Evolutionary conservation across 2,888 invertebrate species (phyloP), one percentile per base, ranked within the genome.

Genomic region (Hermaeophaga mercurialis): DNA sequence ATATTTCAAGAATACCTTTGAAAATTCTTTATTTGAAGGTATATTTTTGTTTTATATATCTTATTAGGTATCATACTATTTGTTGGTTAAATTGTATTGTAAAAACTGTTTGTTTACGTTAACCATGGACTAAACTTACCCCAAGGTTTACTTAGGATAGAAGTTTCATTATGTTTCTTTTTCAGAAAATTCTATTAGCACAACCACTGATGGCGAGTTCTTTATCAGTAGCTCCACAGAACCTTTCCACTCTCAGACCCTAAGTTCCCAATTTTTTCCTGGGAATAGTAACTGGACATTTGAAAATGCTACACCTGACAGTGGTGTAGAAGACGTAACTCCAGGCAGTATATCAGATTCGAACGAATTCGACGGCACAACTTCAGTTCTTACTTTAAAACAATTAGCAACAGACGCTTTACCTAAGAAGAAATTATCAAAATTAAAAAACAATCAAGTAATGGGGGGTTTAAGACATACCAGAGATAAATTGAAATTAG

Each of bases 391-490:
- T 31, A 62, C 70, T 19, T 65, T 77, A 41, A 76, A 74, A 63
- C 64, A 65, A 39, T 59, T 78, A 54, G 74, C 77, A 2, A 66
- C 72, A 2, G 66, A 70, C 7, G 73, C 67, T 8, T 66, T 71
- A 6, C 73, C 75, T 48, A 69, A 68, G 61, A 70, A 58, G 31
- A 65, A 63, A 28, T 50, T 33, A 9, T 22, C n/a, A 44, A 68
- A 70, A 57, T 39, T 65, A 28, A 66, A 48, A 63, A 68, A 39
- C 55, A 65, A 62, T 39, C 67, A 72, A 33, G 63, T 66, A 18
- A 76, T 90, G 6, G 90, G 90, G 15, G 89, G 89, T 8, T 75
- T 90, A 31, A 77, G 89, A 9, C 90, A 90, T 71, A 89, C 89
- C 3, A 78, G 88, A 57, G 86, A 88, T 73, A 82, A 83, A 61